These are phyloP conservation scores for Aptenodytes patagonicus DNA, from an alignment of 2,113 vertebrate species.

Conservation along the genomic window DNA sequence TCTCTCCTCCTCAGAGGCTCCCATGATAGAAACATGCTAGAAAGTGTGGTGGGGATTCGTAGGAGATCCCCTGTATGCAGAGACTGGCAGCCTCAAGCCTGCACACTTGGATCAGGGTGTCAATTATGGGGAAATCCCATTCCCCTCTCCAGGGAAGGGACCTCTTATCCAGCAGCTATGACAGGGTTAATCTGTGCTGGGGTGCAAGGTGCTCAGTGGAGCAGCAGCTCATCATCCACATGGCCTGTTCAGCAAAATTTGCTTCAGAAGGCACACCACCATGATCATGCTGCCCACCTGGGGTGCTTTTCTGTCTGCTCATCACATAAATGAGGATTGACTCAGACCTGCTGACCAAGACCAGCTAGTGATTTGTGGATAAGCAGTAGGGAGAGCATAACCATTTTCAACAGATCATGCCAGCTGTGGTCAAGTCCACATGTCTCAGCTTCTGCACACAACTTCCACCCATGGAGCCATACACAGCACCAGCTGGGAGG, in stretches of 20 bases:
- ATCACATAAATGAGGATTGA: background rate
- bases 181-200: background rate
- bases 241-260: background rate
- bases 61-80: background rate
- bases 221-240: background rate
- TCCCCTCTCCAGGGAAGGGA: background rate
- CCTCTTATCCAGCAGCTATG: background rate
- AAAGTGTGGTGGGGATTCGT: fast-evolving
- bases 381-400: background rate
- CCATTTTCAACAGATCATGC: background rate
- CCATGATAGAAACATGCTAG: background rate
- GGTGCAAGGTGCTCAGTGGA: background rate
- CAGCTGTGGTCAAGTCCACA: background rate
- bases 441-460: background rate
- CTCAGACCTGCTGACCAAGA: background rate
- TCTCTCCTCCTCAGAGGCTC: background rate
- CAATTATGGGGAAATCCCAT: fast-evolving
- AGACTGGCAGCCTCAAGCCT: background rate
- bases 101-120: background rate
- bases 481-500: background rate
- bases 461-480: fast-evolving
- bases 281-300: fast-evolving
- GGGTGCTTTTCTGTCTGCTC: background rate
- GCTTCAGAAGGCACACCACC: background rate
- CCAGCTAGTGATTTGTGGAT: background rate